Evolutionary conservation across 53 echinoderm and acorn worm species (phyloP).

Genomic region (Temnopleurus reevesii): DNA sequence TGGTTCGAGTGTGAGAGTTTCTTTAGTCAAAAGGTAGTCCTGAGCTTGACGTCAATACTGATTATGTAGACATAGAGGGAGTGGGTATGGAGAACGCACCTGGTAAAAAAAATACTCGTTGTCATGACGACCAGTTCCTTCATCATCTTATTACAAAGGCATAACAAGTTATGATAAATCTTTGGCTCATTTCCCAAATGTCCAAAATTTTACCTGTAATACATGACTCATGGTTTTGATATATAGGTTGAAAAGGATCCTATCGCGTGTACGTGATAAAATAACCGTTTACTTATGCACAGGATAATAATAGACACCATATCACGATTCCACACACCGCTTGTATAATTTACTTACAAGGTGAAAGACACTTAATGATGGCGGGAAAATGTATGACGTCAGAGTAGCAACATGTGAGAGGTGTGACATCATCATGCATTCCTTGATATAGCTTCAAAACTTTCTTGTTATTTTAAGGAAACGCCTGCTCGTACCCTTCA

Average conservation of each 20-base stretch:
- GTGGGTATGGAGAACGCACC: too few species aligned
- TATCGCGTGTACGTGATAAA: not conserved
- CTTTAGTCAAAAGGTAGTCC: too few species aligned
- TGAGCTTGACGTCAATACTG: too few species aligned
- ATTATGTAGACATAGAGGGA: too few species aligned
- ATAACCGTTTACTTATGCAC: not conserved
- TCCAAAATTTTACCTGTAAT: not conserved
- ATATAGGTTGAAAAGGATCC: not conserved
- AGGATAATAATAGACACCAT: not conserved
- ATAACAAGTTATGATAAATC: not conserved
- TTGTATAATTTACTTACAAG: not conserved
- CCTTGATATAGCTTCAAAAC: not conserved
- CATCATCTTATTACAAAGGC: not conserved
- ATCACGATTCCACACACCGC: not conserved
- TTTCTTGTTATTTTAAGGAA: not conserved
- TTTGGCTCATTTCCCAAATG: slow-evolving; percentile 8
- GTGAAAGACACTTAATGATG: not conserved
- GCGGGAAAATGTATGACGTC: not conserved
- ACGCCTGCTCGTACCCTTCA: not conserved
- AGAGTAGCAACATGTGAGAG: not conserved
- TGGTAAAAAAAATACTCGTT: not conserved
- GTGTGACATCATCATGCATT: not conserved
- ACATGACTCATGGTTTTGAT: slow-evolving; percentile 29
- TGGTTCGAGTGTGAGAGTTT: too few species aligned
- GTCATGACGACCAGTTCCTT: not conserved